These are phyloP conservation scores for Hemicrepidius hirtus DNA, from an alignment of 2,888 invertebrate genomes.

Conservation along the genomic window DNA sequence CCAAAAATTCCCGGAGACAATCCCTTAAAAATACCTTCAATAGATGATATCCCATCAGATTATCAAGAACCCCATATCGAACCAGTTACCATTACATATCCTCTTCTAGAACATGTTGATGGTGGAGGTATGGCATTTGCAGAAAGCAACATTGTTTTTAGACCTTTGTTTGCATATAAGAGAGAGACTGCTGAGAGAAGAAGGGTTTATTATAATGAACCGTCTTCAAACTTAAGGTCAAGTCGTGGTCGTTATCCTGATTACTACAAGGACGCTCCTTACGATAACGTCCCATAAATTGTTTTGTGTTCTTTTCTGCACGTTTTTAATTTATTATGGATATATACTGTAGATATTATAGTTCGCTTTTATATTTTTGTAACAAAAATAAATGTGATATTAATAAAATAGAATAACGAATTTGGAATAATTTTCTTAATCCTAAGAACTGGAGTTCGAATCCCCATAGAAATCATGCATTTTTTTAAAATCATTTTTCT, in stretches of 20 bases:
- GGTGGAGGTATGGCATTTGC: constrained; percentile 41
- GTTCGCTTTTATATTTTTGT: too few relatives aligned
- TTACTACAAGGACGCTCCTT: constrained; percentile 11
- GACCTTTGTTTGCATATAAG: constrained; percentile 45
- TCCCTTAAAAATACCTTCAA: too few relatives aligned
- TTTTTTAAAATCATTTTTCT: too few relatives aligned
- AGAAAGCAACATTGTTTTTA: constrained; percentile 45
- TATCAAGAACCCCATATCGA: too few relatives aligned
- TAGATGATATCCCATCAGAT: too few relatives aligned
- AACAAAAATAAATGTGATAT: too few relatives aligned
- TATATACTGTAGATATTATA: not conserved
- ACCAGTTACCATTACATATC: too few relatives aligned
- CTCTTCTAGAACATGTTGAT: not conserved
- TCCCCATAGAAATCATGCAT: too few relatives aligned
- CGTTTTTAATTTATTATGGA: not conserved
- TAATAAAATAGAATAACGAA: too few relatives aligned
- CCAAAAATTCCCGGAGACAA: too few relatives aligned
- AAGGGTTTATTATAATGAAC: constrained; percentile 10
- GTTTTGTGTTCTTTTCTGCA: not conserved
- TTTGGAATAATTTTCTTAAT: too few relatives aligned
- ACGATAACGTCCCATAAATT: constrained; percentile 14
- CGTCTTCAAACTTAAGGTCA: not conserved
- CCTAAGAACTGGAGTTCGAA: too few relatives aligned
- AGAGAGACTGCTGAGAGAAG: constrained; percentile 33
- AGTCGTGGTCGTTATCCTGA: not conserved